These are phyloP conservation scores for Siniperca scherzeri DNA, from an alignment of 2,797 vertebrate genomes.

Conservation along the genomic window DNA sequence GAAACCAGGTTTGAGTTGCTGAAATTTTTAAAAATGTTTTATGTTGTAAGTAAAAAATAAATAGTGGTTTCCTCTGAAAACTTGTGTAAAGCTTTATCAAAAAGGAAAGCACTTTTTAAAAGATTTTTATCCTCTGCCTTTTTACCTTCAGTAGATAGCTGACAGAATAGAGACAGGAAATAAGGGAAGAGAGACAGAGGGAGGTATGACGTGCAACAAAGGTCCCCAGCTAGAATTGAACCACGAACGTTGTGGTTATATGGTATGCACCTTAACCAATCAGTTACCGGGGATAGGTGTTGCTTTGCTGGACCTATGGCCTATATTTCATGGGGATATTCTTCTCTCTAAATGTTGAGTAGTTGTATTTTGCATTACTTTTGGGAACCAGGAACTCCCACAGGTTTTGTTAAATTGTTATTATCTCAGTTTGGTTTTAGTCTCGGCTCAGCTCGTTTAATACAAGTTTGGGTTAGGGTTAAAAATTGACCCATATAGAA, in stretches of 20 bases:
- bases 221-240: background rate
- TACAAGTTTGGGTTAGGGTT: background rate
- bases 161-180: too few relatives aligned
- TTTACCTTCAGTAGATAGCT: too few relatives aligned
- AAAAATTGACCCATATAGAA: background rate
- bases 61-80: background rate
- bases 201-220: background rate
- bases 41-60: background rate
- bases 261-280: too few relatives aligned
- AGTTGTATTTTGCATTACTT: background rate
- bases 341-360: background rate
- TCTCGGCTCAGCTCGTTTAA: background rate
- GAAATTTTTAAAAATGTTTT: background rate
- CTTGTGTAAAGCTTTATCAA: background rate
- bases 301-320: background rate
- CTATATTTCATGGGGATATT: background rate
- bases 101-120: background rate
- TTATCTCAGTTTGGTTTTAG: background rate
- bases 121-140: too few relatives aligned
- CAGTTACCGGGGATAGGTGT: background rate
- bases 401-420: background rate
- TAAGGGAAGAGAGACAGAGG: too few relatives aligned
- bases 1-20: constrained; percentile 77
- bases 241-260: too few relatives aligned
- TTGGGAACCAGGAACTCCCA: background rate